phyloP scores from a whole-genome alignment of 2,113 vertebrate genomes.

The Apistogramma diplotaenia region DNA sequence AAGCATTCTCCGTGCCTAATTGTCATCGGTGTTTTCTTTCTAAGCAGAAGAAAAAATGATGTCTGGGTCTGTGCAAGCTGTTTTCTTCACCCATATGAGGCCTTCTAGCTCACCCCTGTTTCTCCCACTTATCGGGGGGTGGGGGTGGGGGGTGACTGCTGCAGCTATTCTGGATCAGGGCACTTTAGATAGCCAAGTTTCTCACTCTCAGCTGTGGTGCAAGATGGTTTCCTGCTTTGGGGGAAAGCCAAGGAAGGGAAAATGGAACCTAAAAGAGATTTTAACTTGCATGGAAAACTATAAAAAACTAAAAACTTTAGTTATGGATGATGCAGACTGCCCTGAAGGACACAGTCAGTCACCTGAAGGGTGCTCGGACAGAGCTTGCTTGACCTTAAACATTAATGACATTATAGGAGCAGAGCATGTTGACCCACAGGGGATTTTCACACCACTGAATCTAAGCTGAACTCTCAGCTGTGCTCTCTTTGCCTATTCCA shows the following conservation, averaged over 20 bases:
- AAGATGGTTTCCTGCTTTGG: constrained; percentile 54
- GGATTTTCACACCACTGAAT: constrained; percentile 69
- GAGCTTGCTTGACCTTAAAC: constrained; percentile 61
- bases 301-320: not conserved
- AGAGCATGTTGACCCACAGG: constrained; percentile 63
- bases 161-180: constrained; percentile 20
- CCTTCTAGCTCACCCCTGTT: constrained; percentile 15
- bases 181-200: constrained; percentile 36
- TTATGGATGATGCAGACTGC: not conserved
- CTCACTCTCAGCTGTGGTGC: constrained; percentile 27
- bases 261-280: constrained; percentile 7
- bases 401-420: constrained; percentile 66
- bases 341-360: not conserved
- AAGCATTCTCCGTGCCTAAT: constrained; percentile 29
- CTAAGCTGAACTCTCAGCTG: constrained; percentile 38
- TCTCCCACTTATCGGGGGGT: constrained; percentile 2
- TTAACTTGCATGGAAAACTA: not conserved
- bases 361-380: constrained; percentile 18
- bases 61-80: constrained; percentile 4
- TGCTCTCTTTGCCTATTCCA: constrained; percentile 21
- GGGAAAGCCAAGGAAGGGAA: constrained; percentile 1
- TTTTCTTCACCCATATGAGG: constrained; percentile 7
- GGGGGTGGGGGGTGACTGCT: not conserved
- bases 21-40: constrained; percentile 37
- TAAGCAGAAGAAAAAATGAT: not conserved